Percentiles rank a stretch among this genome's conserved stretches.
Evolutionary conservation across 92 coral and sea anemone genomes (phyloP).

Genomic region (Parazoanthus darwini): DNA sequence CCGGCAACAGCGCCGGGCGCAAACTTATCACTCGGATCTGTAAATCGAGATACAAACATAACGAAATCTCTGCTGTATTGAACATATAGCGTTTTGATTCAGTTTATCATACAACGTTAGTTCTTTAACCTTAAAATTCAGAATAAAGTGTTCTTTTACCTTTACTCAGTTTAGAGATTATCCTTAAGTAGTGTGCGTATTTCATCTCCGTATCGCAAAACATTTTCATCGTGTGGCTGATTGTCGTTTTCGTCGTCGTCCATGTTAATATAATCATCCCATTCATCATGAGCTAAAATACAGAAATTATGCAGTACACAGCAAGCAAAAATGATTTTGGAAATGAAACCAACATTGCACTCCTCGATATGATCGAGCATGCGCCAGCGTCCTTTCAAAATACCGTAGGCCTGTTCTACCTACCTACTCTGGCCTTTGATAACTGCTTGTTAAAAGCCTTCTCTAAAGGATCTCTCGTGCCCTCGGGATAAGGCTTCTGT

Average conservation of each 20-base stretch:
- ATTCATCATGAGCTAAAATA: constrained; percentile 1
- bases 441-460: constrained; percentile 46
- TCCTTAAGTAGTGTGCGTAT: not conserved
- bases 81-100: not conserved
- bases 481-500: constrained; percentile 63
- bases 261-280: constrained; percentile 5
- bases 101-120: not conserved
- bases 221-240: not conserved
- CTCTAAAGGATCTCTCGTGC: constrained; percentile 55
- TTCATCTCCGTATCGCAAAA: constrained; percentile 18
- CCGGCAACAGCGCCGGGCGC: not conserved
- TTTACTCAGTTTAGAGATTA: not conserved
- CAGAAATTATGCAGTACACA: constrained; percentile 17
- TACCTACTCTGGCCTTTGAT: not conserved
- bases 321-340: constrained; percentile 3
- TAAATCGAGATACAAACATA: not conserved
- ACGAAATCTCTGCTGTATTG: not conserved
- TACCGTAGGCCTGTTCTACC: not conserved
- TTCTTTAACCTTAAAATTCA: not conserved
- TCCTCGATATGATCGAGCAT: not conserved
- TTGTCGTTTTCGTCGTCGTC: not conserved
- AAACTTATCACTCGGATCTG: not conserved
- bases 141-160: not conserved
- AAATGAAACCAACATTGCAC: not conserved
- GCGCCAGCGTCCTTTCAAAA: constrained; percentile 21